These are phyloP conservation scores for Macrochelys suwanniensis DNA, from an alignment of 2,797 vertebrate genomes.

Conservation along the genomic window DNA sequence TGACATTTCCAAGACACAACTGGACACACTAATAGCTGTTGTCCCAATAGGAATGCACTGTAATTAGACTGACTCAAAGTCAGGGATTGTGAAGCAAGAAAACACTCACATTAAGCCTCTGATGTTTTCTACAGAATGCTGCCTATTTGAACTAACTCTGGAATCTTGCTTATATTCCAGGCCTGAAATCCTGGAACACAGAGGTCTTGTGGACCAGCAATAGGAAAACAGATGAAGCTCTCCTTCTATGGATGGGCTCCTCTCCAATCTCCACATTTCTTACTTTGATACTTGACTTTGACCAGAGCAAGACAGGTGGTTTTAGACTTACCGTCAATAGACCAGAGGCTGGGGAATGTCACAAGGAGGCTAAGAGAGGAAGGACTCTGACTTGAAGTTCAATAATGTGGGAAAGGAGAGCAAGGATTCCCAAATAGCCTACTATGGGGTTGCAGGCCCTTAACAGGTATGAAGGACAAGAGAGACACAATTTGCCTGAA, in stretches of 20 bases:
- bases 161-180: not conserved
- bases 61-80: slow-evolving; percentile 40
- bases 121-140: slow-evolving; percentile 19
- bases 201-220: not conserved
- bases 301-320: not conserved
- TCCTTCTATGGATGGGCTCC: not conserved
- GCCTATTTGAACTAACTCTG: not conserved
- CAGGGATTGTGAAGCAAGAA: not conserved
- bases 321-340: not conserved
- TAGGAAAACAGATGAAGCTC: not conserved
- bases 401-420: not conserved
- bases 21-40: not conserved
- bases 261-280: not conserved
- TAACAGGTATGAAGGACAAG: not conserved
- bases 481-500: not conserved
- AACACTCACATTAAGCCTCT: not conserved
- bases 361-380: not conserved
- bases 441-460: not conserved
- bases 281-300: accelerated
- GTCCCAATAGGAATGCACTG: not conserved
- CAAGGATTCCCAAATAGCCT: not conserved
- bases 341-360: not conserved
- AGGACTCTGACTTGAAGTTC: not conserved
- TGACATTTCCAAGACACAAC: slow-evolving; percentile 44
- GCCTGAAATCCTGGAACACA: not conserved